Base-by-base conservation (phyloP, 2,797 vertebrate genomes). In the Trachurus trachurus region DNA sequence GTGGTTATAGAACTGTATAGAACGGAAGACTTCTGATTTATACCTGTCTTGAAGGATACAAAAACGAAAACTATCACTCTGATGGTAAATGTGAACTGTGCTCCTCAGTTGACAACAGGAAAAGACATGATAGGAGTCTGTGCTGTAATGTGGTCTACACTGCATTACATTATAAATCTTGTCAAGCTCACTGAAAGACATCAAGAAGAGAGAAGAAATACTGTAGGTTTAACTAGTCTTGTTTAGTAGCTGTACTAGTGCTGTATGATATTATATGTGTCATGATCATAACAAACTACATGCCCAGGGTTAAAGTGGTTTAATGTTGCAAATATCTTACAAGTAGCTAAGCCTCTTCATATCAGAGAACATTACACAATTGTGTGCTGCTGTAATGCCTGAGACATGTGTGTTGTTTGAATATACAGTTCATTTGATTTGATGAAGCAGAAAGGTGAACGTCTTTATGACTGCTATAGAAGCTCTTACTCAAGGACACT, bases 1-100 rank as follows among this genome's bases (percentile, higher is more conserved):
- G 80, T 69, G 80, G 62, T 47, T 71, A 67, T 56, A 60, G 66
- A 76, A 72, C 65, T 50, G 70, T 81, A 62, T 77, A 70, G 19
- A 74, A 56, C 44, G 40, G 45, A 81, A 54, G 40, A 71, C 60
- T 60, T 78, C 16, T 56, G 49, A 86, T 85, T 71, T 56, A 53
- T 42, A 59, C 0, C 13, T 49, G 9, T 56, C 61, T 66, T 59
- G 26, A 45, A 47, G 53, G 57, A 47, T 16, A 16, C 17, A 16
- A 16, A 16, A 47, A 5, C 37, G 34, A 11, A 61, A 37, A 60
- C 3, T 13, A 13, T 13, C 42, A 15, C 42, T 4, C 40, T 11
- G 42, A 57, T 13, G 13, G 26, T 73, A 50, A 65, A 67, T 66
- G 53, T 44, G 26, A 15, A 16, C 15, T 39, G 29, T 6, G 31